A percentile compares a stretch with the other conserved stretches of the same genome.
Conservation (phyloP, 2,113 vertebrate species). For the Pseudopodoces humilis region DNA sequence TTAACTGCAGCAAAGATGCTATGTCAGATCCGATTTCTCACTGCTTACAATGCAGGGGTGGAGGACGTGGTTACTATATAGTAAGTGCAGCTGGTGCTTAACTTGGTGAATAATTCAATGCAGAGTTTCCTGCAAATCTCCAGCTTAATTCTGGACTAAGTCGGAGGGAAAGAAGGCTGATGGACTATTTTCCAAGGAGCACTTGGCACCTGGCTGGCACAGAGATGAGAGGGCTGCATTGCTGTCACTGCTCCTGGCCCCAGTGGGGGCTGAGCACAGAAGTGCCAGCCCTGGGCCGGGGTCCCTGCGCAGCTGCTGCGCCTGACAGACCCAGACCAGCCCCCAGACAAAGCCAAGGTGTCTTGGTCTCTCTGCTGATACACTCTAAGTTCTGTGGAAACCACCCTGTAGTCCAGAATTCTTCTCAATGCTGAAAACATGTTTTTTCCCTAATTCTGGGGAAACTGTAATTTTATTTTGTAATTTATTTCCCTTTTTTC, state of each 20-base stretch:
- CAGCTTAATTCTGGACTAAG: constrained; percentile 36
- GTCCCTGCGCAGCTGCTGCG: fast-evolving
- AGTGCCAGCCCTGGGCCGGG: background rate
- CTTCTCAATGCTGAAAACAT: background rate
- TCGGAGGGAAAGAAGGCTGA: background rate
- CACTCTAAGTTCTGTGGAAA: background rate
- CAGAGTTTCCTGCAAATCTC: constrained; percentile 17
- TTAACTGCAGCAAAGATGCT: constrained; percentile 11
- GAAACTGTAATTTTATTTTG: constrained; percentile 15
- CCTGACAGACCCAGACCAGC: background rate
- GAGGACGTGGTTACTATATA: background rate
- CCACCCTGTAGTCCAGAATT: background rate
- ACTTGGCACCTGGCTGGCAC: background rate
- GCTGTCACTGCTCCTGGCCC: background rate
- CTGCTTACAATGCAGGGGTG: background rate
- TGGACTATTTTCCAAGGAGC: background rate
- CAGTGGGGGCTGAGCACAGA: background rate
- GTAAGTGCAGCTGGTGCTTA: background rate
- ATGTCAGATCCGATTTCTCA: constrained; percentile 33
- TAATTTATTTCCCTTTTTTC: constrained; percentile 16
- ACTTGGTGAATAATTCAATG: background rate
- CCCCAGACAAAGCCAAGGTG: background rate
- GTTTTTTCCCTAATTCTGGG: background rate
- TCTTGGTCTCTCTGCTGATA: background rate
- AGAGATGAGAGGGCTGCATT: background rate